Base-by-base conservation (phyloP, 1,140 invertebrate genomes). In the Coptotermes formosanus region DNA sequence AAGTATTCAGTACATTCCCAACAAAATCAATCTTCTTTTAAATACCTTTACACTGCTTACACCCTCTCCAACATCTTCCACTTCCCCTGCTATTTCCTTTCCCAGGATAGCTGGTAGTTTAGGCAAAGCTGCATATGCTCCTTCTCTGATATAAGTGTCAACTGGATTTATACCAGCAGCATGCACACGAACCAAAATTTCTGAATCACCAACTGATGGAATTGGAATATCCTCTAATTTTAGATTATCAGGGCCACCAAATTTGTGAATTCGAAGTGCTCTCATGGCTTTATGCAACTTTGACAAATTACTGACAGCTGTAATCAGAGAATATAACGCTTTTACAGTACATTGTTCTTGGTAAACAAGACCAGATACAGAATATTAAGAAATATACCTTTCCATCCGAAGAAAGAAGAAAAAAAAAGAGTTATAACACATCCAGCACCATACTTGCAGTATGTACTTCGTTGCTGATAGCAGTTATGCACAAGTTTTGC, bases 121-220 rank as follows among this genome's bases (percentile, higher is more conserved):
- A 9, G 93, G 93, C 19, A 90, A 86, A 19, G 84, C 86, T 11
- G 88, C 88, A 87, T 92, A 92, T 14, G 87, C 88, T 32, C 93
- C 94, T 87, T 90, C 88, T 45, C 94, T 89, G 45, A 94, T 93
- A 87, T 94, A 94, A 0, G 93, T 93, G 86, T 94, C 93, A n/a
- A 94, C 93, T 52, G 94, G 93, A 88, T 94, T 94, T 0, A 94
- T 90, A 32, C 93, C 93, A 87, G 91, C 89, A 16, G 91, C 90
- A 43, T 89, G 82, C 3, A 94, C 91, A 43, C 83, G 43, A 82
- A 87, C 85, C 85, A 87, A 84, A 38, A 86, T 87, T 91, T 90
- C 14, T 93, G 90, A 82, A 93, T 87, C 43, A 94, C 90, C 92
- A 93, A 86, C 84, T 87, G 87, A 38, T 87, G 85, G 43, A 85